Percentiles rank a stretch among this genome's conserved stretches.
Conservation (phyloP, 1,140 invertebrate genomes). For the Drosophila ogumai region DNA sequence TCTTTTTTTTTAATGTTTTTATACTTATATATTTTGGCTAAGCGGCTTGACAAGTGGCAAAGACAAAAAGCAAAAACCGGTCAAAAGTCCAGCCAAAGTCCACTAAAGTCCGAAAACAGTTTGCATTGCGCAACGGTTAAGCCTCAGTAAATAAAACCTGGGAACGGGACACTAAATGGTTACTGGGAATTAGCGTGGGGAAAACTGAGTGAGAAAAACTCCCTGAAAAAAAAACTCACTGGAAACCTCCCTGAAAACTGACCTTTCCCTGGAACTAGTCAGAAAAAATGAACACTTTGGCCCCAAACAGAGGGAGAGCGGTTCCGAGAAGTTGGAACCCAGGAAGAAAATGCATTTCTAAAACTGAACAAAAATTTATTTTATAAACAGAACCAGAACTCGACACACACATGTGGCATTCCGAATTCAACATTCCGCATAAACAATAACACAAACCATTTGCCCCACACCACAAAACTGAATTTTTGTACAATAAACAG, state of each 20-base stretch:
- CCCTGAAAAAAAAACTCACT: neutral
- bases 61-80: slow-evolving; percentile 33
- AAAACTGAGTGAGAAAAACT: slow-evolving; percentile 10
- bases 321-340: slow-evolving; percentile 36
- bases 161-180: slow-evolving; percentile 25
- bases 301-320: slow-evolving; percentile 12
- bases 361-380: slow-evolving; percentile 27
- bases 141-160: slow-evolving; percentile 26
- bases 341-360: slow-evolving; percentile 42
- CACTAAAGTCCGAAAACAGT: slow-evolving; percentile 28
- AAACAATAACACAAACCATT: slow-evolving; percentile 44
- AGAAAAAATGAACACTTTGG: neutral
- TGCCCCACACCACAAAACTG: slow-evolving; percentile 17
- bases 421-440: slow-evolving; percentile 39
- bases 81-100: slow-evolving; percentile 41
- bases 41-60: slow-evolving; percentile 53
- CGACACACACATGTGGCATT: slow-evolving; percentile 43
- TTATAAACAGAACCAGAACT: slow-evolving; percentile 34
- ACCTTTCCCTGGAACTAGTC: slow-evolving; percentile 30
- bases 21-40: slow-evolving; percentile 17
- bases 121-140: slow-evolving; percentile 51
- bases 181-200: slow-evolving; percentile 21
- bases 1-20: slow-evolving; percentile 1
- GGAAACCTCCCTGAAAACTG: slow-evolving; percentile 34
- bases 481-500: slow-evolving; percentile 51